Conservation (phyloP, 2,113 vertebrate species). For the Nycticebus coucang region DNA sequence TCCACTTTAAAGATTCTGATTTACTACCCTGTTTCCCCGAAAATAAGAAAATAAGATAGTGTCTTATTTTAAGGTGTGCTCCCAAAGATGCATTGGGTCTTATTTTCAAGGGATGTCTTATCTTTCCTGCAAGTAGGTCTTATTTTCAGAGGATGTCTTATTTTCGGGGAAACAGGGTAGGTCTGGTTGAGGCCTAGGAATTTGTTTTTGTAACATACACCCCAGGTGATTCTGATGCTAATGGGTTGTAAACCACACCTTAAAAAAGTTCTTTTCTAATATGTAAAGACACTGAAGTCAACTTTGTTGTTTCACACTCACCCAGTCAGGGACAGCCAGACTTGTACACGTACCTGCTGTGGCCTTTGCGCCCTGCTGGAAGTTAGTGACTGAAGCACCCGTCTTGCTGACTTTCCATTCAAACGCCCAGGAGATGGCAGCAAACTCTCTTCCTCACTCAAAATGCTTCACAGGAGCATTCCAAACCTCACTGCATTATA, state of each 20-base stretch:
- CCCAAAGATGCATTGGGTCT: no score
- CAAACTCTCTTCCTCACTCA: slow-evolving; percentile 46
- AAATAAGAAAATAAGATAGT: no score
- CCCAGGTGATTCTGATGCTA: neutral
- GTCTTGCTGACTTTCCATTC: rapidly evolving
- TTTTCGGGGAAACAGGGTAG: no score
- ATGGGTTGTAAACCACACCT: neutral
- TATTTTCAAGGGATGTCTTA: no score
- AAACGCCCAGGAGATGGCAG: slow-evolving; percentile 83
- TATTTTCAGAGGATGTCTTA: no score
- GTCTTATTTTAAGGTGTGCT: no score
- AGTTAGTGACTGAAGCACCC: neutral
- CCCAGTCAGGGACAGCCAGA: neutral
- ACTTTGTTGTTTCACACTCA: neutral
- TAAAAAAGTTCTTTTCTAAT: neutral
- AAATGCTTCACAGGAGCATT: neutral
- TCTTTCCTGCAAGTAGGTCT: no score
- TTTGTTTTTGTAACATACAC: neutral
- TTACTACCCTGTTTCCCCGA: no score
- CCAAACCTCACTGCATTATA: neutral
- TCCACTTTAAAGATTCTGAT: neutral
- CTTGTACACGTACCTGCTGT: neutral
- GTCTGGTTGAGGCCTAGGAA: neutral
- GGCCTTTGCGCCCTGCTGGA: no score
- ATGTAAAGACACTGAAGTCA: neutral